Conservation (phyloP, 2,113 vertebrate genomes). For the Eubucco bourcierii region DNA sequence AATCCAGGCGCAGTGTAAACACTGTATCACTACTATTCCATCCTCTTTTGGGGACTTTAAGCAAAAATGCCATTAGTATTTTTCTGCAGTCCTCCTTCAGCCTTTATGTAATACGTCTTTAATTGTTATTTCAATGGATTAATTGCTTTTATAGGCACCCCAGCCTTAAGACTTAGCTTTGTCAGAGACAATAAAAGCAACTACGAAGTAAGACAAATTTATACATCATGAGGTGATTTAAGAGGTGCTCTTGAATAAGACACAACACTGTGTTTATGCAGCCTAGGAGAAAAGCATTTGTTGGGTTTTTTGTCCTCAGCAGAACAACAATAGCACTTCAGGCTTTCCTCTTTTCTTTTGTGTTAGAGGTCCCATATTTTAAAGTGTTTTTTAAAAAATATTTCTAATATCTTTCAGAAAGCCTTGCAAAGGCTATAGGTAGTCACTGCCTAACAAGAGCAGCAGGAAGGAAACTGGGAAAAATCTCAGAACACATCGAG, state of each 20-base stretch:
- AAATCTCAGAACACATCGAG: neutral
- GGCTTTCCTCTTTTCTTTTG: neutral
- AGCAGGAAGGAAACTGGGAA: neutral
- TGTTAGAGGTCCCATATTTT: neutral
- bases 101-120: neutral
- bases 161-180: neutral
- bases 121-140: neutral
- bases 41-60: neutral
- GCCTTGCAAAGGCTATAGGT: neutral
- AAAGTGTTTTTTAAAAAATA: neutral
- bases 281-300: neutral
- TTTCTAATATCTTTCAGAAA: neutral
- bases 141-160: neutral
- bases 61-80: neutral
- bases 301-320: neutral
- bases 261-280: neutral
- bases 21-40: neutral
- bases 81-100: neutral
- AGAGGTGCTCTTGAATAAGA: neutral
- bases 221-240: neutral
- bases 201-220: neutral
- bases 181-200: neutral
- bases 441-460: neutral
- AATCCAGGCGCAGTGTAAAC: neutral
- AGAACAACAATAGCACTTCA: neutral